Evolutionary conservation across 2,113 vertebrate genomes (phyloP), one percentile per base, ranked within the genome.

Genomic region (Megaceryle torquata): DNA sequence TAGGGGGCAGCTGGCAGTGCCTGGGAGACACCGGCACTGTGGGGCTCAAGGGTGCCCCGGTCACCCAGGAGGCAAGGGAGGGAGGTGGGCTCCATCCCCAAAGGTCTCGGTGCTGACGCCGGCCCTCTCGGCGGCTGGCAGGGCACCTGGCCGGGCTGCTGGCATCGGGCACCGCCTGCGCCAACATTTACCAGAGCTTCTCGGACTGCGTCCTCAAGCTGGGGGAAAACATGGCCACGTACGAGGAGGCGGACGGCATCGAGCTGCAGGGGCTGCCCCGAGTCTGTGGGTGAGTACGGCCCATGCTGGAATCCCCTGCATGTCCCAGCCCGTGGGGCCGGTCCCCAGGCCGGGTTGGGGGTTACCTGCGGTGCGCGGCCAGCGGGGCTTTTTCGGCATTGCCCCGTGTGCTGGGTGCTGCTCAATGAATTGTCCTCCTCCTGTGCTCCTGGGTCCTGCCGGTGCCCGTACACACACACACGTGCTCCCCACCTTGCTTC

Each of bases 201-300:
- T 98, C 98, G 1, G 96, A 97, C 21, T 98, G 98, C 39, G 91
- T 98, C 82, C 97, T 98, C 92, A 97, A 97, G 87, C 96, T 98
- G 89, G 98, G 98, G 33, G 94, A 97, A n/a, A 98, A 97, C 44
- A 97, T 98, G 98, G 97, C 98, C 84, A 97, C 84, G 35, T 97
- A 98, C 21, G 90, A 97, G 53, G 35, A 89, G 87, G 96, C 88
- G 69, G 98, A 98, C 20, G 91, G 98, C 79, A 96, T 91, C 39
- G 98, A 97, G 43, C 89, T 91, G 93, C 97, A 91, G 72, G 97
- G 97, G 37, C 95, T 98, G 91, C 95, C 33, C 14, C 93, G 85
- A 3, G 97, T 98, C 71, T 98, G 98, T 88, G 86, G 97, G 98
- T 97, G 92, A 98, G 85, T 80, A 5, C 2, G 4, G 53, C n/a